Percentiles rank a stretch among this genome's conserved stretches.
These are phyloP conservation scores for Paramisgurnus dabryanus DNA, from an alignment of 2,113 vertebrate species.

Conservation along the genomic window DNA sequence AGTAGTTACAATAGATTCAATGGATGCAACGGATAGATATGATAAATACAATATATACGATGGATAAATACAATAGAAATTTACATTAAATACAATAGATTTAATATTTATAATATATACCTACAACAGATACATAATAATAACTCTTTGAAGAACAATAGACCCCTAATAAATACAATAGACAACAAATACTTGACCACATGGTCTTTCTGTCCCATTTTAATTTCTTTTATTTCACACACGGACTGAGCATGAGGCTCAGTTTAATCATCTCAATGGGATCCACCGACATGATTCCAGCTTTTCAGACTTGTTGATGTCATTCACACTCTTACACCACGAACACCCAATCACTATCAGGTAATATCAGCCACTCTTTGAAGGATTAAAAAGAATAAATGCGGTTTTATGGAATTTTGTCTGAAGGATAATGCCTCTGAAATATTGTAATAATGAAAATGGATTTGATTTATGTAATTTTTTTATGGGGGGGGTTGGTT, in stretches of 20 bases:
- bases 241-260: constrained; percentile 4
- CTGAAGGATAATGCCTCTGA: constrained; percentile 69
- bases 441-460: constrained; percentile 76
- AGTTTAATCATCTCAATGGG: constrained; percentile 69
- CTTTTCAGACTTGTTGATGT: constrained; percentile 67
- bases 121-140: no score
- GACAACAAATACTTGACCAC: not conserved
- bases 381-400: constrained; percentile 77
- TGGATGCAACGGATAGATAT: no score
- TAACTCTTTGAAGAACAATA: no score
- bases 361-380: constrained; percentile 73
- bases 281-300: constrained; percentile 70
- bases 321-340: constrained; percentile 61
- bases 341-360: constrained; percentile 64
- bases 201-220: not conserved
- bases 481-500: constrained; percentile 52
- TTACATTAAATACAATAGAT: no score
- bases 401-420: constrained; percentile 70
- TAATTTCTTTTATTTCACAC: not conserved
- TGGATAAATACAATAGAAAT: no score
- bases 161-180: no score
- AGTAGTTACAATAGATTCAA: no score
- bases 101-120: no score
- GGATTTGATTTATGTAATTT: constrained; percentile 62
- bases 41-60: no score